These are phyloP conservation scores for Boloria selene DNA, from an alignment of 2,888 invertebrate species.

Conservation along the genomic window DNA sequence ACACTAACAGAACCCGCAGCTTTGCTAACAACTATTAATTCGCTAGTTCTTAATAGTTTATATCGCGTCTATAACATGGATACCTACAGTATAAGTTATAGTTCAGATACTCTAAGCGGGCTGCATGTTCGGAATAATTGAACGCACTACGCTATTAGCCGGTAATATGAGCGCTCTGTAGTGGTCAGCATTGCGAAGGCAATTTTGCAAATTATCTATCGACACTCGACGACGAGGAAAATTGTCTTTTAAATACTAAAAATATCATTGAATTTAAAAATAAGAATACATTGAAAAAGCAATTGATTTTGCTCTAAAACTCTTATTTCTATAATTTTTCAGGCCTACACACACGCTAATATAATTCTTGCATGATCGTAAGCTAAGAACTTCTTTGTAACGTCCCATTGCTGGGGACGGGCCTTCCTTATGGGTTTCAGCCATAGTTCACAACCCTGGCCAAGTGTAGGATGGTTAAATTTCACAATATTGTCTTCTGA, in stretches of 20 bases:
- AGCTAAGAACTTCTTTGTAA: no score
- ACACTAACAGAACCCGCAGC: no score
- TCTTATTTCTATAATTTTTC: no score
- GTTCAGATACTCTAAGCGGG: slow-evolving; percentile 23
- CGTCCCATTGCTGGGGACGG: no score
- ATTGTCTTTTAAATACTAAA: slow-evolving; percentile 34
- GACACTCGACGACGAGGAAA: slow-evolving; percentile 34
- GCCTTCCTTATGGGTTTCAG: no score
- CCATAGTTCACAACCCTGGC: no score
- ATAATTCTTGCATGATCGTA: no score
- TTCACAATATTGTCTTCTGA: no score
- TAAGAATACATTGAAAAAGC: not conserved
- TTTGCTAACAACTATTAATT: no score
- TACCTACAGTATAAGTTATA: not conserved
- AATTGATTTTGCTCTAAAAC: no score
- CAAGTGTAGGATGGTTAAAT: no score
- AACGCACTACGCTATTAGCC: slow-evolving; percentile 35
- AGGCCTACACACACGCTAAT: no score
- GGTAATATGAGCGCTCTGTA: slow-evolving; percentile 34
- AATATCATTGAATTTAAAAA: not conserved
- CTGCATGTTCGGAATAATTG: slow-evolving; percentile 39
- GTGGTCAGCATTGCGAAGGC: slow-evolving; percentile 27
- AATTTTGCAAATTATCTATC: slow-evolving; percentile 42
- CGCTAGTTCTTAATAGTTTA: not conserved
- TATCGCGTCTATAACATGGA: not conserved